phyloP scores from a whole-genome alignment of 2,797 vertebrate genomes.

The Tragelaphus eurycerus region DNA sequence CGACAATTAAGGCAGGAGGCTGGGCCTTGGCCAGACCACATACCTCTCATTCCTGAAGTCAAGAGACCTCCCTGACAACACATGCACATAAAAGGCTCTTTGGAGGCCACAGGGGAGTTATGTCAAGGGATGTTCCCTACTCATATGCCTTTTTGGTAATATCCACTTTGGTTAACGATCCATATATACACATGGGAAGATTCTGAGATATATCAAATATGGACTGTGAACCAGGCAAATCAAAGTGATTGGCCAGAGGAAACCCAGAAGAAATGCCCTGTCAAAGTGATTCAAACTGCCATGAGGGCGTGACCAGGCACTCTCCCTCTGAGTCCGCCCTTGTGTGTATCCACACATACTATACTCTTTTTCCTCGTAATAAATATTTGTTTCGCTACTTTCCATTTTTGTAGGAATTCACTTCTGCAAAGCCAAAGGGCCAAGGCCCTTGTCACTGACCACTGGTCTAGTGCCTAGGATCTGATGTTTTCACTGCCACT shows the following conservation, averaged over 20 bases:
- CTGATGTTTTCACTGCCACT: background rate
- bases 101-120: background rate
- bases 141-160: background rate
- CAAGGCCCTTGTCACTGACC: background rate
- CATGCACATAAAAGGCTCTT: background rate
- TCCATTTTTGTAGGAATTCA: background rate
- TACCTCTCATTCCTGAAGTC: background rate
- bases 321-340: background rate
- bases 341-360: background rate
- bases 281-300: background rate
- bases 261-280: background rate
- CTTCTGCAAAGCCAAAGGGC: background rate
- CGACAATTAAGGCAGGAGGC: background rate
- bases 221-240: background rate
- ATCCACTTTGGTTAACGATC: background rate
- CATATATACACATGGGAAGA: background rate
- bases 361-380: background rate
- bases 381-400: background rate
- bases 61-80: background rate
- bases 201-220: background rate
- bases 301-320: background rate
- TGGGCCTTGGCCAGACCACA: background rate
- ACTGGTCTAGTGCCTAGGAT: background rate
- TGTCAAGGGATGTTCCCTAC: background rate
- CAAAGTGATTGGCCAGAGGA: background rate